phyloP scores from a whole-genome alignment of 2,113 vertebrate species.

The Ondatra zibethicus region DNA sequence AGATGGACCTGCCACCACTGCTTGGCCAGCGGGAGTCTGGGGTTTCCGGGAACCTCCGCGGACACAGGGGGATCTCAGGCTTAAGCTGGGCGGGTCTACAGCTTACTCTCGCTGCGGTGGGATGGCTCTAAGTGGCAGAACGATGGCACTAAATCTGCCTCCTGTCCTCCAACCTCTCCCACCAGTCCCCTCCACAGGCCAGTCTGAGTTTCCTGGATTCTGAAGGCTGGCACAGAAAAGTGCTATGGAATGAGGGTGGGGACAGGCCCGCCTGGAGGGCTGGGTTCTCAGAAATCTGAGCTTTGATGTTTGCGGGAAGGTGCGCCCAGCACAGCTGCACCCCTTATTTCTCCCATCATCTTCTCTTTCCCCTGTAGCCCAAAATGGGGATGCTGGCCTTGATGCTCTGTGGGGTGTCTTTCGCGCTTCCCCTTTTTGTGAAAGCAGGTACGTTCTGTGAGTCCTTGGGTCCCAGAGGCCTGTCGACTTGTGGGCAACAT shows the following conservation, averaged over 20 bases:
- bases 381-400: background rate
- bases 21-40: background rate
- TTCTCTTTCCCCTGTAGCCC: background rate
- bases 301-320: fast-evolving
- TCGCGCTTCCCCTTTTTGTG: background rate
- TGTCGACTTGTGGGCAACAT: too few species aligned
- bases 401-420: constrained; percentile 35
- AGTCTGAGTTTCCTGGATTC: background rate
- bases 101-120: background rate
- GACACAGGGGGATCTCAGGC: background rate
- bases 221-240: background rate
- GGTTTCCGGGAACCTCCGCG: fast-evolving
- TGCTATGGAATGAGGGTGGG: background rate
- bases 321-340: too few species aligned
- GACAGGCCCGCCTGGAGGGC: background rate
- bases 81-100: background rate
- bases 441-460: constrained; percentile 55
- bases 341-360: background rate
- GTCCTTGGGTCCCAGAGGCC: background rate
- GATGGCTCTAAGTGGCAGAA: background rate
- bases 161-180: too few species aligned
- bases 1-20: background rate
- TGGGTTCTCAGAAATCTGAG: background rate
- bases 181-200: too few species aligned
- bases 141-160: background rate